A percentile compares a stretch with the other conserved stretches of the same genome.
Conservation (phyloP, 2,113 vertebrate species). For the Prunella himalayana region DNA sequence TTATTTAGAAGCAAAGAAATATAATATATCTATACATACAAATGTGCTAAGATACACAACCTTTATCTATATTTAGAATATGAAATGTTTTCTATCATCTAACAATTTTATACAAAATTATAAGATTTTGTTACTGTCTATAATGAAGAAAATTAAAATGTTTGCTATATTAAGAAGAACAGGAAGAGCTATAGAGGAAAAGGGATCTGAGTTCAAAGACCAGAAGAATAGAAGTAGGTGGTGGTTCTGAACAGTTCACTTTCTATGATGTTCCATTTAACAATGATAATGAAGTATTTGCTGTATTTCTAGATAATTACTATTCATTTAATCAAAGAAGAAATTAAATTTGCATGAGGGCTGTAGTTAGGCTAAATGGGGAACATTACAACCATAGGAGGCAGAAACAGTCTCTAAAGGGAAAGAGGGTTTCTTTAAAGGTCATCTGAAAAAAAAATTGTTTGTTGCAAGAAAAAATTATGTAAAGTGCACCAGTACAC, state of each 20-base stretch:
- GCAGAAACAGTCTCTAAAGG: background rate
- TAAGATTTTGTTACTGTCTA: background rate
- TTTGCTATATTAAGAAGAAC: background rate
- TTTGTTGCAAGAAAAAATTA: background rate
- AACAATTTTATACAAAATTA: background rate
- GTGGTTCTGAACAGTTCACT: background rate
- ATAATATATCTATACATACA: background rate
- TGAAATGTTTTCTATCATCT: background rate
- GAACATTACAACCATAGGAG: background rate
- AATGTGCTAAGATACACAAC: background rate
- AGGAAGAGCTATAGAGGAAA: background rate
- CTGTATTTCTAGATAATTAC: background rate
- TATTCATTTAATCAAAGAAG: background rate
- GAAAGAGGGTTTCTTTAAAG: background rate
- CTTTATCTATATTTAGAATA: background rate
- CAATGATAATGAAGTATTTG: background rate
- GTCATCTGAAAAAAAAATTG: background rate
- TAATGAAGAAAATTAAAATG: background rate
- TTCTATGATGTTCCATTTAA: background rate
- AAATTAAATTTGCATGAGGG: background rate
- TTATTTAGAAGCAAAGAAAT: background rate
- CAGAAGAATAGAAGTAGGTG: background rate
- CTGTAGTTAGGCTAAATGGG: background rate
- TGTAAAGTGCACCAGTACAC: background rate
- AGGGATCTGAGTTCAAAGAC: background rate